Evolutionary conservation across 2,888 invertebrate species (phyloP).

Genomic region (Stramonita haemastoma): DNA sequence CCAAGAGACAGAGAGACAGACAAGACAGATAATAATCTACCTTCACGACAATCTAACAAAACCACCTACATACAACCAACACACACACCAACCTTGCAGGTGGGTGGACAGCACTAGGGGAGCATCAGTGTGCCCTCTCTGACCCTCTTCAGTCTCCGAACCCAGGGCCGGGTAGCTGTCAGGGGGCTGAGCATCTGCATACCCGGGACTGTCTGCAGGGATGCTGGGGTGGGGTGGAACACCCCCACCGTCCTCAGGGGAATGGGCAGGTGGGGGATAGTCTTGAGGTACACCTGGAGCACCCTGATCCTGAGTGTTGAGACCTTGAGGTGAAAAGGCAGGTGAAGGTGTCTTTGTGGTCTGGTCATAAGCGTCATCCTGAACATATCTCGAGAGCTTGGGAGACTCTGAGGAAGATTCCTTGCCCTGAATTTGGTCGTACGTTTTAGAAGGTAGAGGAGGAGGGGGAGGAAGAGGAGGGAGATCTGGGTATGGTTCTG

Average conservation of each 20-base stretch:
- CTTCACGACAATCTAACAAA: not conserved
- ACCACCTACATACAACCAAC: not conserved
- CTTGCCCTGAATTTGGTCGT: not conserved
- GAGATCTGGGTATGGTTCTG: not conserved
- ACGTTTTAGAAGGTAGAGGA: not conserved
- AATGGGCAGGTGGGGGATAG: not conserved
- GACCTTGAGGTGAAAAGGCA: no score
- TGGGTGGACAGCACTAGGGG: not conserved
- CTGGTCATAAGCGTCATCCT: not conserved
- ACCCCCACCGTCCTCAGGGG: not conserved
- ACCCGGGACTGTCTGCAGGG: not conserved
- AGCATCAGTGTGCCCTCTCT: not conserved
- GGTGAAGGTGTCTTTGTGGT: not conserved
- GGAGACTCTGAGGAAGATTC: not conserved
- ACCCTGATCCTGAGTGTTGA: not conserved
- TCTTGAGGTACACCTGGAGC: not conserved
- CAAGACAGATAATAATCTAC: no score
- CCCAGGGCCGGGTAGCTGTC: not conserved
- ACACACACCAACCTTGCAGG: not conserved
- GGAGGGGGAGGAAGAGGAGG: not conserved
- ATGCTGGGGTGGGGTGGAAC: not conserved
- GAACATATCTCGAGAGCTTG: not conserved
- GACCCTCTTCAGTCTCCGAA: not conserved
- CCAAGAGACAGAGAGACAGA: no score
- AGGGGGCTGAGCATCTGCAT: not conserved